Evolutionary conservation across 2,888 invertebrate genomes (phyloP).

Genomic region (Idaea aversata): DNA sequence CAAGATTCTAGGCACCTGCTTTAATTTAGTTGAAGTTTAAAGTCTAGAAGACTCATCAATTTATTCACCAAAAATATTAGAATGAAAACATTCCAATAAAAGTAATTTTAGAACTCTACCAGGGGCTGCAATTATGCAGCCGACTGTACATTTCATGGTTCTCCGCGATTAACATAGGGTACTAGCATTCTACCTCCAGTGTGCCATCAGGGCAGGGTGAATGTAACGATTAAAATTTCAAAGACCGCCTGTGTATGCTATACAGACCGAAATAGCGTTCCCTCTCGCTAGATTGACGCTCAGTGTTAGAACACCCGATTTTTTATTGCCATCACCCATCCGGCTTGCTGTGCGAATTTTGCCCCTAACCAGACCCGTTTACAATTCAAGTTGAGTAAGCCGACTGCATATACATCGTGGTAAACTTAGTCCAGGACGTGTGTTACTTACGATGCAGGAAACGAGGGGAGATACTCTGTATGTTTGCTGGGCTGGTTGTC

Average conservation of each 20-base stretch:
- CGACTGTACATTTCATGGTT: conserved; percentile 43
- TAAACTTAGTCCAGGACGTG: conserved; percentile 55
- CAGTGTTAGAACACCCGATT: conserved; percentile 47
- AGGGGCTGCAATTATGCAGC: no score
- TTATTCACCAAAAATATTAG: no score
- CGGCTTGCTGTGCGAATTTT: conserved; percentile 42
- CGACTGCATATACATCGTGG: conserved; percentile 40
- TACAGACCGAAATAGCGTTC: conserved; percentile 72
- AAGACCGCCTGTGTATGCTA: conserved; percentile 69
- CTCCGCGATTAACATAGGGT: conserved; percentile 47
- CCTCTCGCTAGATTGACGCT: conserved; percentile 64
- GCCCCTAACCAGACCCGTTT: conserved; percentile 40
- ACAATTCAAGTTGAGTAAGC: conserved; percentile 25
- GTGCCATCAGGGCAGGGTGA: conserved; percentile 72
- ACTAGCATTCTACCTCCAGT: conserved; percentile 43
- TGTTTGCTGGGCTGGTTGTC: conserved; percentile 48
- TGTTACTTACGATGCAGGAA: conserved; percentile 70
- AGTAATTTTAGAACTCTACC: no score
- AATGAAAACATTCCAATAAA: no score
- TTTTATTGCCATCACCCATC: conserved; percentile 30
- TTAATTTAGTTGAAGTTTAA: no score
- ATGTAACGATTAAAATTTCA: conserved; percentile 79
- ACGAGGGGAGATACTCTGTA: conserved; percentile 67
- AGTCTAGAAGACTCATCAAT: no score
- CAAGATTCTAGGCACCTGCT: no score